A percentile compares a stretch with the other conserved stretches of the same genome.
Conservation (phyloP, 2,113 vertebrate species). For the Odontophorus gujanensis region DNA sequence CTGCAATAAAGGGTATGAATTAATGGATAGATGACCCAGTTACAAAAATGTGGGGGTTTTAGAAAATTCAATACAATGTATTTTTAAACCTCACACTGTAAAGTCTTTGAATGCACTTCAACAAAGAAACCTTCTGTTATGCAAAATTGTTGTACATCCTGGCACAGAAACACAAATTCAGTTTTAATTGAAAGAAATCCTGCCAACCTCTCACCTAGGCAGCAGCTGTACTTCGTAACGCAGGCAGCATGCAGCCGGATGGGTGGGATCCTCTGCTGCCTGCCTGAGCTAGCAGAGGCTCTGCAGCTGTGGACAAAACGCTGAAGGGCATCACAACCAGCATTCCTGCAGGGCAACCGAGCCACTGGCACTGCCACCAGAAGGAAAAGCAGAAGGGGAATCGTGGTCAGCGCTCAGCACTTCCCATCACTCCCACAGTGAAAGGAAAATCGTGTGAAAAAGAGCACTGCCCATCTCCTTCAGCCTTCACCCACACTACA, state of each 20-base stretch:
- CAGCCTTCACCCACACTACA: background rate
- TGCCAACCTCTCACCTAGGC: background rate
- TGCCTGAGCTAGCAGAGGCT: background rate
- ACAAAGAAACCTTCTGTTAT: slow-evolving; percentile 19
- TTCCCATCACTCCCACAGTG: background rate
- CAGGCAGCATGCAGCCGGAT: background rate
- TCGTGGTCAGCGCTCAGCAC: rapidly evolving
- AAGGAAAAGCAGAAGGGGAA: rapidly evolving
- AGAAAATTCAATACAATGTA: slow-evolving; percentile 39
- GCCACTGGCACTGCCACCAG: background rate
- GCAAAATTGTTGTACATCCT: background rate
- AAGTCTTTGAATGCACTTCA: slow-evolving; percentile 19
- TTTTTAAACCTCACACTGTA: slow-evolving; percentile 37
- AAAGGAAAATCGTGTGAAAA: background rate
- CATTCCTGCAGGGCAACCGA: rapidly evolving
- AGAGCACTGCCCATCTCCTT: background rate
- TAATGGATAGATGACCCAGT: slow-evolving; percentile 72
- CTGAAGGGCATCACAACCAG: background rate
- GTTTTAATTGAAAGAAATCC: slow-evolving; percentile 56
- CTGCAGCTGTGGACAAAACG: background rate
- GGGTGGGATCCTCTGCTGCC: background rate
- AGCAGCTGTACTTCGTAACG: background rate
- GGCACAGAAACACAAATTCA: background rate
- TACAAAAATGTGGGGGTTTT: slow-evolving; percentile 34
- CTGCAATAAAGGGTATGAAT: slow-evolving; percentile 44